These are phyloP conservation scores for Cryptocephalus moraei DNA, from an alignment of 2,888 invertebrate species.

Conservation along the genomic window DNA sequence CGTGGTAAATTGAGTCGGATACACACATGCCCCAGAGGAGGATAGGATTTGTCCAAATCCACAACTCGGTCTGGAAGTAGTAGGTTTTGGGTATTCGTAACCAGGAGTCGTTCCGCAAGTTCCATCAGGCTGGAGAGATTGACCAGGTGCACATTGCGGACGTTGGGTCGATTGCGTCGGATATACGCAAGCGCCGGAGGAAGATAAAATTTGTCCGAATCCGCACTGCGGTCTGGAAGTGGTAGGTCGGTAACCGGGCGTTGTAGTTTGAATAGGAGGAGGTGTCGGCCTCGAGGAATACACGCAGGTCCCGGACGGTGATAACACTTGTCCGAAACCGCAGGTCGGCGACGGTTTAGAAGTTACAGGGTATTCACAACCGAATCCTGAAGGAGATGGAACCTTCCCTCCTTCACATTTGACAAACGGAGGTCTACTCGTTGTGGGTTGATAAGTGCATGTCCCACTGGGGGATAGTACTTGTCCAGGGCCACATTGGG, in stretches of 20 bases:
- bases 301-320: slow-evolving; percentile 14
- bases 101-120: background rate
- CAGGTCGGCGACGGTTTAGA: background rate
- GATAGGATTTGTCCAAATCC: background rate
- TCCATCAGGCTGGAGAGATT: slow-evolving; percentile 3
- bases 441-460: slow-evolving; percentile 11
- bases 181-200: background rate
- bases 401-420: slow-evolving; percentile 18
- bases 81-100: background rate
- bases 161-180: slow-evolving; percentile 1
- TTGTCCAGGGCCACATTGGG: slow-evolving; percentile 8
- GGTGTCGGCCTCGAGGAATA: slow-evolving; percentile 4
- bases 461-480: slow-evolving; percentile 10
- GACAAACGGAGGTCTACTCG: slow-evolving; percentile 10
- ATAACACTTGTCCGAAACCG: slow-evolving; percentile 4
- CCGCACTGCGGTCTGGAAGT: slow-evolving; percentile 11
- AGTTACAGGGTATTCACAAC: background rate
- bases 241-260: background rate
- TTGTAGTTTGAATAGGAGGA: slow-evolving; percentile 1
- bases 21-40: background rate
- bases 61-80: slow-evolving; percentile 13
- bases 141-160: slow-evolving; percentile 16
- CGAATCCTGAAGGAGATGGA: slow-evolving; percentile 1
- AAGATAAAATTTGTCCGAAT: slow-evolving; percentile 6
- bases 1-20: background rate